Percentiles rank a stretch among this genome's conserved stretches.
phyloP scores from a whole-genome alignment of 2,113 vertebrate genomes.

The Notothenia rossii region DNA sequence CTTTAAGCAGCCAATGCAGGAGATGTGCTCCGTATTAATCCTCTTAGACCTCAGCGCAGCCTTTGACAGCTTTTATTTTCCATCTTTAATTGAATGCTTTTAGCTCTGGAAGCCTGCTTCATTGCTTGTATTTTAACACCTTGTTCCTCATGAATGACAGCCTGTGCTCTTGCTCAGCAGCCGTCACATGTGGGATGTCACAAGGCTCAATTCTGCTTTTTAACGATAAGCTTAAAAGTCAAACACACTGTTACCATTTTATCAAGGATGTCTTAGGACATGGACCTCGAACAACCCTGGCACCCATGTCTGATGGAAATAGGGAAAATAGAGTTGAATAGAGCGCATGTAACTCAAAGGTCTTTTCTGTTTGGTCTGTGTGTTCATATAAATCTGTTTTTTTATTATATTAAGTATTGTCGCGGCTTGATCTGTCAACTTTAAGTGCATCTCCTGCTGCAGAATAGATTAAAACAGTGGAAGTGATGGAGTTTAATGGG shows the following conservation, averaged over 20 bases:
- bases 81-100: constrained; percentile 9
- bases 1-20: constrained; percentile 4
- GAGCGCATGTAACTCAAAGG: constrained; percentile 39
- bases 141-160: constrained; percentile 17
- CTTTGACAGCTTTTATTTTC: constrained; percentile 27
- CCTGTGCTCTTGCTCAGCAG: constrained; percentile 26
- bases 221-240: constrained; percentile 10
- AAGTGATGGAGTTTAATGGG: constrained; percentile 45
- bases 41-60: constrained; percentile 30
- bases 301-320: constrained; percentile 21
- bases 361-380: constrained; percentile 60
- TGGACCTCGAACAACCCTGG: background rate
- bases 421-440: constrained; percentile 40
- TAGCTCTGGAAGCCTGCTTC: background rate
- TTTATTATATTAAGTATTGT: constrained; percentile 15
- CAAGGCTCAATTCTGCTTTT: constrained; percentile 37
- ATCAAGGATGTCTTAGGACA: constrained; percentile 11
- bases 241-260: constrained; percentile 32
- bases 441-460: constrained; percentile 28
- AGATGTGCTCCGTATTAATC: constrained; percentile 31
- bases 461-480: constrained; percentile 47
- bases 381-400: constrained; percentile 59
- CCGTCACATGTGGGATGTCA: constrained; percentile 41
- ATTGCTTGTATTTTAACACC: constrained; percentile 18
- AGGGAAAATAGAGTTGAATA: constrained; percentile 30